These are phyloP conservation scores for Typhlichthys eigenmanni DNA, from an alignment of 2,797 vertebrate genomes.

Conservation along the genomic window DNA sequence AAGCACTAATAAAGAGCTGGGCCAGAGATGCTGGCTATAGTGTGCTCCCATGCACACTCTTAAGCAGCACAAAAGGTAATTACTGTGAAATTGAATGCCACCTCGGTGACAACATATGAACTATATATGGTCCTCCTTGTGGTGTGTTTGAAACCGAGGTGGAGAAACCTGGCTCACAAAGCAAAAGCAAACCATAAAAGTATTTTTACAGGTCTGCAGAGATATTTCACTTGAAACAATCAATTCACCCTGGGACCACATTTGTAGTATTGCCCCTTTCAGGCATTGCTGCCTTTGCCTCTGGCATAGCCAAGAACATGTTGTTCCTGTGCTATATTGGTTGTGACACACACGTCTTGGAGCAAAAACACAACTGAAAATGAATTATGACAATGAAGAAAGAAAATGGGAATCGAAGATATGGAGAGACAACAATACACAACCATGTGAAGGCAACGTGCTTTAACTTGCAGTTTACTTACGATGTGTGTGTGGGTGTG, in stretches of 20 bases:
- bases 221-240: neutral
- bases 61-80: too few relatives aligned
- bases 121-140: too few relatives aligned
- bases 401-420: slow-evolving; percentile 42
- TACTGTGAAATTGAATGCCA: too few relatives aligned
- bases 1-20: neutral
- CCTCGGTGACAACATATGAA: too few relatives aligned
- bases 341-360: slow-evolving; percentile 69
- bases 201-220: too few relatives aligned
- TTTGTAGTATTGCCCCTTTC: slow-evolving; percentile 35
- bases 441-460: slow-evolving; percentile 58
- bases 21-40: neutral
- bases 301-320: slow-evolving; percentile 63
- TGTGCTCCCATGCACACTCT: neutral
- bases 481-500: slow-evolving; percentile 18
- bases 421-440: slow-evolving; percentile 54
- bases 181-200: too few relatives aligned
- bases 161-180: too few relatives aligned
- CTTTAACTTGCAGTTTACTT: slow-evolving; percentile 58
- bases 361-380: slow-evolving; percentile 73
- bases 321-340: slow-evolving; percentile 66
- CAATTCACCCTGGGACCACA: slow-evolving; percentile 16
- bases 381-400: slow-evolving; percentile 62
- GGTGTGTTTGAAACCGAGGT: too few relatives aligned
- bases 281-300: slow-evolving; percentile 68